Base-by-base conservation (phyloP, 2,888 invertebrate genomes). In the Ariolimax columbianus region DNA sequence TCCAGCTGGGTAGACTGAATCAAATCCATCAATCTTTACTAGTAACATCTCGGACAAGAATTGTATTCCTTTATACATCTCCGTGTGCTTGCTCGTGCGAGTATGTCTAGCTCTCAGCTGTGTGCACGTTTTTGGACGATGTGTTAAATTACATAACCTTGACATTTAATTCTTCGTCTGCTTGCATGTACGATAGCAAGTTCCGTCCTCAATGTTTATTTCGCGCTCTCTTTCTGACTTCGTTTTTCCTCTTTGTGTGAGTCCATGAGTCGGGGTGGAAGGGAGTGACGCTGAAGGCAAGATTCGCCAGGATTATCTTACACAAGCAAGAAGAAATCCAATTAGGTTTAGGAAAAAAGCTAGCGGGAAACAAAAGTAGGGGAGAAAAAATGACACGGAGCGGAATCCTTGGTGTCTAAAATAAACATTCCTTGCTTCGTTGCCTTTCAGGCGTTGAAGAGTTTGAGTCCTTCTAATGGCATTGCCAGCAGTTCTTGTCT, bases 311-410 rank as follows among this genome's bases (percentile, higher is more conserved):
- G 36, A 36, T 70, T 70, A 36, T 70, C 70, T 70, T 36, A 36
- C 70, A 36, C 33, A 70, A 70, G 36, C 70, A 70, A 70, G 70
- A 30, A 38, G 1, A 70, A 70, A 70, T 70, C 70, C 38, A 70
- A 70, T 70, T 70, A 70, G 70, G 70, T 23, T 36, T 38, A 36
- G 14, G 70, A 17, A 17, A 38, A 70, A 70, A 30, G n/a, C 3
- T 11, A 36, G 33, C 36, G 38, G 38, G 70, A 70, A 36, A 70
- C 70, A 70, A 70, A 3, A 3, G 36, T 36, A 26, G 33, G 19
- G 0, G 33, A 14, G 70, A 23, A 36, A 70, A 66, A 33, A 23
- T 6, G 38, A 36, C 33, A 17, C 36, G 36, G 6, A 38, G 36
- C 19, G 33, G 17, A 36, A 33, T 70, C 33, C 38, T 1, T 7